Percentiles rank a stretch among this genome's conserved stretches.
phyloP scores from a whole-genome alignment of 92 coral and sea anemone genomes.

The Metridium senile region DNA sequence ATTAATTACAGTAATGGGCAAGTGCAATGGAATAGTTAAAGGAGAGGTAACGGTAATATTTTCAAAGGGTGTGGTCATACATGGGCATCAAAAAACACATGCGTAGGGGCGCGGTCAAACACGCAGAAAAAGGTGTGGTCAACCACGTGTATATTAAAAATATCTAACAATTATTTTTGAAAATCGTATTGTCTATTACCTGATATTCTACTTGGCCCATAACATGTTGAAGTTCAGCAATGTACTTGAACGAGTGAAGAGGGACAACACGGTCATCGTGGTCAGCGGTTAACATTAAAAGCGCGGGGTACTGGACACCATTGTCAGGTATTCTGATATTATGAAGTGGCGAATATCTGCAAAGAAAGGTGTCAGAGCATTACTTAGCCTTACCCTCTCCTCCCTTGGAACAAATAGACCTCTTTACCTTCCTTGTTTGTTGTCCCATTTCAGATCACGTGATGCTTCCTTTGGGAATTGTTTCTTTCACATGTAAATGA shows the following conservation, averaged over 20 bases:
- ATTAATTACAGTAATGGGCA: no score
- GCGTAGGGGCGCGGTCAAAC: background rate
- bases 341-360: constrained; percentile 94
- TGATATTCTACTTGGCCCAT: constrained; percentile 80
- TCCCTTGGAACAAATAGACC: background rate
- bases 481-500: no score
- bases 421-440: no score
- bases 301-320: constrained; percentile 91
- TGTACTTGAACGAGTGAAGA: constrained; percentile 90
- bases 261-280: constrained; percentile 99
- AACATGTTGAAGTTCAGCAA: constrained; percentile 83
- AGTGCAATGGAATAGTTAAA: no score
- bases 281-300: constrained; percentile 96
- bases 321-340: constrained; percentile 83
- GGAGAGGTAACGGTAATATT: no score
- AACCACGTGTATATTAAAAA: no score
- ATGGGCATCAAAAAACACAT: background rate
- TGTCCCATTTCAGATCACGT: no score
- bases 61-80: no score
- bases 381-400: background rate
- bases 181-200: no score
- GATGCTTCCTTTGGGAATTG: no score
- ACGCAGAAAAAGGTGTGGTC: no score
- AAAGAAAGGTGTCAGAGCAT: background rate
- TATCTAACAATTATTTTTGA: no score